Base-by-base conservation (phyloP, 2,113 vertebrate genomes). In the Hyperopisus bebe region DNA sequence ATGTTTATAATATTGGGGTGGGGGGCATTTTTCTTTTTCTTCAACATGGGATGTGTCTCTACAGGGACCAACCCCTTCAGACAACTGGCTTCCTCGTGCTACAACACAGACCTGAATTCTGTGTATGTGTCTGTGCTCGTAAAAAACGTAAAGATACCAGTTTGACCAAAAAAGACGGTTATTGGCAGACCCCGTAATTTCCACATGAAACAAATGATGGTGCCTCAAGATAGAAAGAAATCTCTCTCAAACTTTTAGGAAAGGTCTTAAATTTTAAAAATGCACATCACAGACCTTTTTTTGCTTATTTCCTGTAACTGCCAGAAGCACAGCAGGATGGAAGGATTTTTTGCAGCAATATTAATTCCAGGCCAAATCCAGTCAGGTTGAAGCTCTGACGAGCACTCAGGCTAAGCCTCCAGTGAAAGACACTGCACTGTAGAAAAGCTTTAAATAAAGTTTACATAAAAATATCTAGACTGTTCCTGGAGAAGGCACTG, bases 101-200 rank as follows among this genome's bases (percentile, higher is more conserved):
- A 86, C 35, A 70, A n/a, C 66, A 44, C 89, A 92, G 50, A 90
- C 83, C 85, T 51, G 90, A 89, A 90, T 89, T 92, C 51, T 55
- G 10, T n/a, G 10, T 94, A 91, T 86, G 88, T 80, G 91, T 74
- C 80, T 70, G 66, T 0, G 21, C 90, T 93, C 84, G 89, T 96
- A 39, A 94, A 94, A 95, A 92, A 51, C 89, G 88, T 92, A 93
- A 94, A 95, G 92, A 95, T 94, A 94, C 91, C 91, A 51, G 88
- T 47, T 90, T 87, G 42, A 90, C 74, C 35, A 42, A 19, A 77
- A 39, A 80, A 92, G 92, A 92, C 58, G 62, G 5, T 70, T 90
- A 66, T 82, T 83, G 82, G 58, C 88, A 44, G 27, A 95, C 91
- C 91, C 89, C 93, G 90, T 92, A 91, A 94, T 95, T 95, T 93